Evolutionary conservation across 2,113 vertebrate species (phyloP), one percentile per base, ranked within the genome.

Genomic region (Pachypanchax playfairii): DNA sequence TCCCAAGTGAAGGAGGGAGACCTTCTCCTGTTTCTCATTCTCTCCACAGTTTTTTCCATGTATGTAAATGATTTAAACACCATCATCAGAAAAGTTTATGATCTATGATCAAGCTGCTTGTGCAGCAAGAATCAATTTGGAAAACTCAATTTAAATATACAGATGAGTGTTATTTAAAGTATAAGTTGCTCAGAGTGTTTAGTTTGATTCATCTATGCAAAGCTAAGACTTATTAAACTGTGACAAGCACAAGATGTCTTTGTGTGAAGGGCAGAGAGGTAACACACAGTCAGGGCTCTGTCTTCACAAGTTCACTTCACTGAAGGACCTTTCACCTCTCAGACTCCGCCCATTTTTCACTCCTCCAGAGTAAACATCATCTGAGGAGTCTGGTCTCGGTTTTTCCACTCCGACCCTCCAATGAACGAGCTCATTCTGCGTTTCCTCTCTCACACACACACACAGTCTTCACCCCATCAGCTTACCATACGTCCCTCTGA

Each of bases 391-490:
- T 35, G 22, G 48, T 18, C 76, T 66, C 6, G 48, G 54, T 80
- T 87, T 82, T 86, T 82, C 73, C 75, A 75, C 62, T 52, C 48
- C 36, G 79, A 68, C 78, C 69, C 77, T 74, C 31, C 73, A 86
- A 89, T 89, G 86, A 90, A 90, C 86, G 87, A 84, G 70, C 82
- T 71, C 85, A 79, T 90, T 91, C 85, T 87, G 70, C 12, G 49
- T 44, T 75, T 74, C 77, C 74, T 64, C 68, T 29, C 70, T 39
- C 59, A 29, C 73, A 61, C 33, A 48, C 58, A 24, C 66, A 63
- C 36, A 43, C 61, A 42, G 67, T 49, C 70, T 43, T 54, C 8
- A 7, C 66, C 71, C 60, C 84, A 68, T 60, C 65, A 38, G 72
- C 69, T 69, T 64, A 62, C 65, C 74, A 75, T 72, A 46, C 72